Base-by-base conservation (phyloP, 2,888 invertebrate species). In the Epinotia brunnichana region DNA sequence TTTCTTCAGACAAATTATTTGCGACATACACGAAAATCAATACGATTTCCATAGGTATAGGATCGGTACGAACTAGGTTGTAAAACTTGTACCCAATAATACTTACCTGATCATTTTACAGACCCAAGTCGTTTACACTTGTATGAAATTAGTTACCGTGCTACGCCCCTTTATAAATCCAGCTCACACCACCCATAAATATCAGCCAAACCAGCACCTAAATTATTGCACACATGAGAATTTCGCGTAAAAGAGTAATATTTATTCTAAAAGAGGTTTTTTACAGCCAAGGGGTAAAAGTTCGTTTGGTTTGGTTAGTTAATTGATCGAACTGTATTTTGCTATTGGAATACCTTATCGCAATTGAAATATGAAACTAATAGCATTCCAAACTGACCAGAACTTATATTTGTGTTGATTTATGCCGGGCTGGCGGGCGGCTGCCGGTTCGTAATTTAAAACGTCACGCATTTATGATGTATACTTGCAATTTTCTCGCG, bases 391-490 rank as follows among this genome's bases (percentile, higher is more conserved):
- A 78, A 81, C 78, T 83, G 80, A 79, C 82, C 84, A 81, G 85
- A 89, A 87, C 86, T 89, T 90, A 87, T 87, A 85, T 88, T 88
- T 83, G 84, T 82, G 85, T 84, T 91, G 90, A 91, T 91, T 91
- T 91, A 92, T 88, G 83, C 83, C 79, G 82, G 82, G 81, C 78
- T 80, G 85, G 83, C 84, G 84, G 83, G 86, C 85, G 85, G 61
- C 35, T 60, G 66, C 85, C 83, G 83, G 82, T 80, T 81, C 85
- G 89, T 89, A 90, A 90, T 91, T 91, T 91, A 90, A 90, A 91
- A 91, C 88, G 92, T 92, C 91, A 91, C 88, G 87, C 88, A 87
- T 91, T 83, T 89, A 90, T 92, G 91, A 92, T 92, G 90, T 90
- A 92, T 91, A 89, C 88, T 87, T 85, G 88, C 90, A 90, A 91